Conservation (phyloP, 2,113 vertebrate species). For the Azemiops feae region DNA sequence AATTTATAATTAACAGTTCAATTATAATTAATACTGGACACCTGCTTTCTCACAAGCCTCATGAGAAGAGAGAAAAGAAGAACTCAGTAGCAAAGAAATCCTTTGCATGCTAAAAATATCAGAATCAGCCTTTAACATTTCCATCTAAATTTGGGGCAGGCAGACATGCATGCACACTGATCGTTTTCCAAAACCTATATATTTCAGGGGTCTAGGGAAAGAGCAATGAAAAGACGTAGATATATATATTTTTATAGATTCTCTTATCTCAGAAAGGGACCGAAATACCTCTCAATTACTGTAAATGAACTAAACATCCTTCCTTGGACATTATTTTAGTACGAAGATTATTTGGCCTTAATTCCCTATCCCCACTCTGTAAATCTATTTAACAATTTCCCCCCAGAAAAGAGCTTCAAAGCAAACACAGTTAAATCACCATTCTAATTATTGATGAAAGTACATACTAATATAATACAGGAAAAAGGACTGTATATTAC, state of each 20-base stretch:
- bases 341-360: background rate
- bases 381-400: background rate
- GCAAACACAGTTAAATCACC: background rate
- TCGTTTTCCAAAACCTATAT: background rate
- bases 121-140: background rate
- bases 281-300: background rate
- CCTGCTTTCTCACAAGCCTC: background rate
- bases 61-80: background rate
- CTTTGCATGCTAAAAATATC: background rate
- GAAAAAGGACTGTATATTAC: conserved; percentile 12
- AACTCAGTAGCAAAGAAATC: background rate
- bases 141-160: background rate
- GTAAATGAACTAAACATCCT: background rate
- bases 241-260: background rate
- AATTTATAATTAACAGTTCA: background rate
- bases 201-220: background rate
- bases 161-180: background rate
- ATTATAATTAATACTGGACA: background rate
- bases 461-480: background rate
- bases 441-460: background rate
- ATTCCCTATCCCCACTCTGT: background rate
- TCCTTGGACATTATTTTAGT: background rate
- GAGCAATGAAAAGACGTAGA: background rate
- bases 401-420: background rate
- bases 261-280: background rate